Base-by-base conservation (phyloP, 2,113 vertebrate genomes). In the Dipodomys ordii region DNA sequence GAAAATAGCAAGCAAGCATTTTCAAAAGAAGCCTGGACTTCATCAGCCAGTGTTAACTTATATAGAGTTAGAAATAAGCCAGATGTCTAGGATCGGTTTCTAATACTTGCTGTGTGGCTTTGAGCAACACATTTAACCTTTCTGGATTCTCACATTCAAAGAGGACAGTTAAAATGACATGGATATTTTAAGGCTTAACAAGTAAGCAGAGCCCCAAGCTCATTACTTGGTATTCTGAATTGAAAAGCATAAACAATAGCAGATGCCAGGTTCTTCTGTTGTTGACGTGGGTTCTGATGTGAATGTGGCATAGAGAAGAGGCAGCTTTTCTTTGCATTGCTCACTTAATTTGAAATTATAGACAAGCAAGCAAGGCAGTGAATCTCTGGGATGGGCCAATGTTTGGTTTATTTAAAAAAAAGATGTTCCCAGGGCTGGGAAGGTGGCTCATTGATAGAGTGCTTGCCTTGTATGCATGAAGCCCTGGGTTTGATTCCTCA, bases 1-100 rank as follows among this genome's bases (percentile, higher is more conserved):
- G 88, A 94, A 93, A 96, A 94, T 78, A 93, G 93, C 95, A 81
- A 86, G 96, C 90, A 95, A 96, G 93, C 87, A 88, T 95, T 96
- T 97, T 96, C 87, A 88, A 95, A 95, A 93, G 94, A 92, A 92
- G 79, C 86, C 91, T 91, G 93, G 90, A 90, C 25, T 93, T 83
- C 68, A 84, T 65, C 88, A 85, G 84, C 53, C 78, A 65, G 44
- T 95, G 96, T 62, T 92, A 93, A 95, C 82, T 80, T 82, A 32
- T 0, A 3, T 32, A 73, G 83, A 27, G 23, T 35, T 71, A 83
- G 87, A 95, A 92, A 67, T 44, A 94, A 95, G 79, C 53, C 78
- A 68, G 78, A 81, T n/a, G 65, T 64, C n/a, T 39, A 15, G 71
- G 25, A 87, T 92, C 85, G 32, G 79, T 83, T 65, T 90, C 74